Evolutionary conservation across 1,140 invertebrate genomes (phyloP).

Genomic region (Camponotus floridanus): DNA sequence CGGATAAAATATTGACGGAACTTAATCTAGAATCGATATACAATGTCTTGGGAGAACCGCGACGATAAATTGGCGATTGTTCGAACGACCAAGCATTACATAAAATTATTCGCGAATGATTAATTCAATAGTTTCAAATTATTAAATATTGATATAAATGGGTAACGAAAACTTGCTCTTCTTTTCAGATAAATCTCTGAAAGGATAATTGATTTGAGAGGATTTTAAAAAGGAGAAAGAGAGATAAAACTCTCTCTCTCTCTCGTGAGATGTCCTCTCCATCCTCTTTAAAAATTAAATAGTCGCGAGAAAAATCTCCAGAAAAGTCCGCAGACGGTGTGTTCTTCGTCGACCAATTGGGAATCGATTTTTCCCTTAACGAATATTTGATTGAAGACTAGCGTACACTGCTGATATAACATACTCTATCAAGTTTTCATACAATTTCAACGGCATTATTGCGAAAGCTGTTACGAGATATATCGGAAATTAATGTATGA

Average conservation of each 20-base stretch:
- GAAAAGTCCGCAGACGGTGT: not conserved
- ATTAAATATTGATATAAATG: not conserved
- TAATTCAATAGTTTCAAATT: not conserved
- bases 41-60: constrained; percentile 8
- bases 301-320: not conserved
- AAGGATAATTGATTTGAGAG: not conserved
- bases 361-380: not conserved
- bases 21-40: constrained; percentile 30
- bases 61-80: constrained; percentile 13
- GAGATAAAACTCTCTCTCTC: too few species aligned
- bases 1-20: constrained; percentile 52
- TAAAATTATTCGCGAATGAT: not conserved
- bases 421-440: not conserved
- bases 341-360: not conserved
- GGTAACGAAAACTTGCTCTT: not conserved
- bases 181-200: not conserved
- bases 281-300: not conserved
- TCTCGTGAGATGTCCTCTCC: not conserved
- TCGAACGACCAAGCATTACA: not conserved
- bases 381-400: not conserved
- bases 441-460: not conserved
- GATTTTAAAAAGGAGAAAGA: not conserved
- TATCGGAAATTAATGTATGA: not conserved
- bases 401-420: not conserved
- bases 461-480: not conserved